Evolutionary conservation across 2,797 vertebrate species (phyloP).

Genomic region (Xenopus petersii): DNA sequence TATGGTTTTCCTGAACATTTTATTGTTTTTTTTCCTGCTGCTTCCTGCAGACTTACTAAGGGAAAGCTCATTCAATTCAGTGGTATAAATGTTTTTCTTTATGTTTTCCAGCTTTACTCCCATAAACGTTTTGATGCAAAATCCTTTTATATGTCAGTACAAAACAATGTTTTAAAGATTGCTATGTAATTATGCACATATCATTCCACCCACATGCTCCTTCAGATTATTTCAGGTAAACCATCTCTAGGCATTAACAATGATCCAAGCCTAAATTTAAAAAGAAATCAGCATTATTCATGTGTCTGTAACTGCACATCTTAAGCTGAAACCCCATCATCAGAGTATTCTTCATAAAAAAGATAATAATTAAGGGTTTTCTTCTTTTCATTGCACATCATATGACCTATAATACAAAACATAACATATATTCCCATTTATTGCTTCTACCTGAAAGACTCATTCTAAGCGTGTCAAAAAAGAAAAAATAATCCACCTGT

Average conservation of each 20-base stretch:
- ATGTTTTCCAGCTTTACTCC: too few relatives aligned
- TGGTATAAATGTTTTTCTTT: neutral
- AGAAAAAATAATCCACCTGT: slow-evolving; percentile 60
- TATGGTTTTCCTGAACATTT: too few relatives aligned
- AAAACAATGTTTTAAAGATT: slow-evolving; percentile 48
- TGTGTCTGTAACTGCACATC: slow-evolving; percentile 56
- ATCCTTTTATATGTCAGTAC: slow-evolving; percentile 28
- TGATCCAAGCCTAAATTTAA: slow-evolving; percentile 44
- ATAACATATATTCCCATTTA: slow-evolving; percentile 69
- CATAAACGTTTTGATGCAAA: neutral
- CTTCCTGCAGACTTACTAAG: neutral
- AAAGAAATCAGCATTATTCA: slow-evolving; percentile 54
- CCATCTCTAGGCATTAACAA: slow-evolving; percentile 55
- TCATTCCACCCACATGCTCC: slow-evolving; percentile 39
- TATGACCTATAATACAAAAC: slow-evolving; percentile 69
- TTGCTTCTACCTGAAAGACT: slow-evolving; percentile 66
- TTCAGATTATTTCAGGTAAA: slow-evolving; percentile 60
- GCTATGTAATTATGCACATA: slow-evolving; percentile 54
- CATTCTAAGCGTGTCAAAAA: slow-evolving; percentile 52
- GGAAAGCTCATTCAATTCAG: neutral
- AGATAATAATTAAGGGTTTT: slow-evolving; percentile 68
- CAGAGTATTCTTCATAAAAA: slow-evolving; percentile 61
- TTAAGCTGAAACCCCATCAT: slow-evolving; percentile 68
- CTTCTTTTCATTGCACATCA: slow-evolving; percentile 59
- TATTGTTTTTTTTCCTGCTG: neutral